These are phyloP conservation scores for Ceriagrion tenellum DNA, from an alignment of 2,888 invertebrate genomes.

Conservation along the genomic window DNA sequence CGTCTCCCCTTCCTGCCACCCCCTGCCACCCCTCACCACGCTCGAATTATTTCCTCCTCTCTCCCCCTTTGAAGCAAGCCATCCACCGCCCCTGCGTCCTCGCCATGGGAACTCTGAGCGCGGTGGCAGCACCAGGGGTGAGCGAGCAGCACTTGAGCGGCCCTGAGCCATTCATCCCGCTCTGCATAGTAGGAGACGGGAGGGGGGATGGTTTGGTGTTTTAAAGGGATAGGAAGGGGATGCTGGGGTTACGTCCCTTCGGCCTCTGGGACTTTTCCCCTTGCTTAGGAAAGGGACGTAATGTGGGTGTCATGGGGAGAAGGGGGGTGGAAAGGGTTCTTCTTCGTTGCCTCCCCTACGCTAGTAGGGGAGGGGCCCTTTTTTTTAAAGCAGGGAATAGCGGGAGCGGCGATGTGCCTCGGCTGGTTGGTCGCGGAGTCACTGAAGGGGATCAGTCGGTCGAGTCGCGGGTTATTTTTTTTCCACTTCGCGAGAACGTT, in stretches of 20 bases:
- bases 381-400: neutral
- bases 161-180: neutral
- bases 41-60: neutral
- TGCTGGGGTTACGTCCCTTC: neutral
- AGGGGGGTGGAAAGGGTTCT: neutral
- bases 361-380: neutral
- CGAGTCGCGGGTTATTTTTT: neutral
- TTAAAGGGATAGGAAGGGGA: neutral
- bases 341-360: neutral
- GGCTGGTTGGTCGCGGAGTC: constrained; percentile 8
- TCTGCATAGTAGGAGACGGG: no score
- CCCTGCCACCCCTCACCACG: neutral
- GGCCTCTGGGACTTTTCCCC: neutral
- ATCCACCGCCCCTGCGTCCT: neutral
- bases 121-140: neutral
- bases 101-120: neutral
- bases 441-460: neutral
- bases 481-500: constrained; percentile 30
- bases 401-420: neutral
- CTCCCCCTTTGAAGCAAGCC: neutral
- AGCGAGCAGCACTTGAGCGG: neutral
- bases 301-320: neutral
- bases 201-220: neutral
- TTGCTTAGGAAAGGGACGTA: neutral
- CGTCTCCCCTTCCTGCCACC: no score